Base-by-base conservation (phyloP, 2,888 invertebrate species). In the Agonum fuliginosum region DNA sequence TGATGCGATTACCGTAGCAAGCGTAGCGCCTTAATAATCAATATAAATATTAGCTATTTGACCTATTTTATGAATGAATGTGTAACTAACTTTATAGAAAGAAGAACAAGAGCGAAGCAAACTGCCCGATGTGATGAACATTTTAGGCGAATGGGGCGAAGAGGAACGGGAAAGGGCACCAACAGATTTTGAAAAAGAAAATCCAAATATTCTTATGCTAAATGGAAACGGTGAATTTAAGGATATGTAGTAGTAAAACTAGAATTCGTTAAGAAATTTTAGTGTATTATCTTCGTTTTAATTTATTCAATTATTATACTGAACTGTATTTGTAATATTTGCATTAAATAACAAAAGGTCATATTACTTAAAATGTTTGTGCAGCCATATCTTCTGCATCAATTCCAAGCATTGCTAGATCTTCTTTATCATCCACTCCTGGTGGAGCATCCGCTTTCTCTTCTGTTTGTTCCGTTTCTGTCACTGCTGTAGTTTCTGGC, bases 401-500 rank as follows among this genome's bases (percentile, higher is more conserved):
- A 69, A 96, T 96, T 0, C 96, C 96, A 70, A 96, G 88, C 93
- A 96, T 91, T 1, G 94, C 94, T 78, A 96, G 86, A 82, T 96
- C 96, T 78, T 94, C 94, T 81, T 89, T 86, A 82, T 89, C 93
- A 80, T 88, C 87, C 0, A 86, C 86, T 27, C 86, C 80, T 3
- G 87, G 86, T 6, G 86, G 86, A 54, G 58, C 69, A 48, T 70
- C 74, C 4, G 70, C 27, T n/a, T 19, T 3, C 2, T 79, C 77
- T 5, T 79, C 78, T 14, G 77, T 73, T 17, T 12, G 12, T 30
- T 62, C 17, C 10, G 71, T 71, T 41, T 71, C 65, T 17, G 78
- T 54, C n/a, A 12, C 17, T 46, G 10, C 46, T 46, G 17, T 46
- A 37, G 22, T 8, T 69, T 67, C 71, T 22, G 81, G 80, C 12